Evolutionary conservation across 2,888 invertebrate species (phyloP).

Genomic region (Teleiodes luculella): DNA sequence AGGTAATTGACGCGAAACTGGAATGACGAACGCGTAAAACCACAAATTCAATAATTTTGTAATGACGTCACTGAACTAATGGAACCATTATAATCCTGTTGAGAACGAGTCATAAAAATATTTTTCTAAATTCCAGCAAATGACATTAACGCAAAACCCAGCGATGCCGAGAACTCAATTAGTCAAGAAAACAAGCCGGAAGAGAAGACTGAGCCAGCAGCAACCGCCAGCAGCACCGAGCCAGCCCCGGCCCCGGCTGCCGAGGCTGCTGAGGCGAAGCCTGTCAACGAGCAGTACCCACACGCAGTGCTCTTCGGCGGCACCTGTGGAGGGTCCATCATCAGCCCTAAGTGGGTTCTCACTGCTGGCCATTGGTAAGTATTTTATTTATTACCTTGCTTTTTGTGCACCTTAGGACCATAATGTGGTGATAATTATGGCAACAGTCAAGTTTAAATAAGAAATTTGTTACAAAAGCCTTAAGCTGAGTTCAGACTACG

Average conservation of each 20-base stretch:
- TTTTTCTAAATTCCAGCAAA: slow-evolving; percentile 8
- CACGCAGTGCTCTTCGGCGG: slow-evolving; percentile 64
- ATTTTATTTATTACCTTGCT: too few species aligned
- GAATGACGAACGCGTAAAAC: background rate
- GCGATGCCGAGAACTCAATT: background rate
- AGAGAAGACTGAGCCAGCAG: background rate
- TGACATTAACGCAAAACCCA: background rate
- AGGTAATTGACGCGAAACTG: too few species aligned
- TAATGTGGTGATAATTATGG: too few species aligned
- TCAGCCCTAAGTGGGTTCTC: slow-evolving; percentile 60
- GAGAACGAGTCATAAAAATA: background rate
- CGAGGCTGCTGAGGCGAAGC: slow-evolving; percentile 16
- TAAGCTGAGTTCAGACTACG: too few species aligned
- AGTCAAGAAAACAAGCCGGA: background rate
- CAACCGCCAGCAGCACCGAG: slow-evolving; percentile 23
- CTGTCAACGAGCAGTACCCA: slow-evolving; percentile 48
- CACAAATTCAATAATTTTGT: background rate
- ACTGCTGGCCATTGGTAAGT: slow-evolving; percentile 65
- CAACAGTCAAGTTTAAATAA: too few species aligned
- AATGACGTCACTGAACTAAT: too few species aligned
- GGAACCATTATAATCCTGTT: background rate
- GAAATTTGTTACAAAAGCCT: too few species aligned
- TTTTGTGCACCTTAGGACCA: too few species aligned
- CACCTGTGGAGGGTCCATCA: slow-evolving; percentile 67
- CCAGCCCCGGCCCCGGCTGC: slow-evolving; percentile 21